Base-by-base conservation (phyloP, 2,113 vertebrate genomes). In the Mugil cephalus region DNA sequence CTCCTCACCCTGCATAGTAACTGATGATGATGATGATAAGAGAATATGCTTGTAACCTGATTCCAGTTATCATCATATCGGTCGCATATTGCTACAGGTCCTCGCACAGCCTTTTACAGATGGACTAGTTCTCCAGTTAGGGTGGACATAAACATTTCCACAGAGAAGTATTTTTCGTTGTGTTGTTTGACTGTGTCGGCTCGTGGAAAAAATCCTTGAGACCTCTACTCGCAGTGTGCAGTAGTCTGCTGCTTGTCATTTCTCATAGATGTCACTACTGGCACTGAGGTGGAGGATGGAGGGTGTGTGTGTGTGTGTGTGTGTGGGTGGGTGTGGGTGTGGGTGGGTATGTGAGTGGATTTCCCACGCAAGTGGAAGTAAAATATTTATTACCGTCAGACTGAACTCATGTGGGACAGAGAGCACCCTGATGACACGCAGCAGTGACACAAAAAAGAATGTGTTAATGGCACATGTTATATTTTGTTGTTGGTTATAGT, bases 371-470 rank as follows among this genome's bases (percentile, higher is more conserved):
- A 74, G 45, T 35, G 3, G 36, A 43, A 36, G 77, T 91, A 0
- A 89, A 89, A 87, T 87, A 86, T 91, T 89, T 2, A 89, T 84
- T 0, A 1, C 2, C 42, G 18, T 4, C 50, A 77, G 66, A 88
- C 7, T 71, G 74, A 78, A 55, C 40, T 77, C 55, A 11, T n/a
- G 15, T 48, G 24, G 58, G 77, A 51, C 30, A 46, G 50, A 74
- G 39, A 56, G 56, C 7, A 10, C 35, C 66, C 58, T 1, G n/a
- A 79, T 79, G 64, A 67, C 52, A 74, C 15, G 15, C 74, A 77
- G 40, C 45, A 39, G 43, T 52, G 39, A 18, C 54, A 3, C 54
- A 75, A 67, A 1, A 40, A 46, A 18, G 21, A 34, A 39, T 7
- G 10, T 38, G 60, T 46, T 48, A 42, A 19, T 19, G 39, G 38